These are phyloP conservation scores for Scolanthus callimorphus DNA, from an alignment of 92 coral and sea anemone genomes.

Conservation along the genomic window DNA sequence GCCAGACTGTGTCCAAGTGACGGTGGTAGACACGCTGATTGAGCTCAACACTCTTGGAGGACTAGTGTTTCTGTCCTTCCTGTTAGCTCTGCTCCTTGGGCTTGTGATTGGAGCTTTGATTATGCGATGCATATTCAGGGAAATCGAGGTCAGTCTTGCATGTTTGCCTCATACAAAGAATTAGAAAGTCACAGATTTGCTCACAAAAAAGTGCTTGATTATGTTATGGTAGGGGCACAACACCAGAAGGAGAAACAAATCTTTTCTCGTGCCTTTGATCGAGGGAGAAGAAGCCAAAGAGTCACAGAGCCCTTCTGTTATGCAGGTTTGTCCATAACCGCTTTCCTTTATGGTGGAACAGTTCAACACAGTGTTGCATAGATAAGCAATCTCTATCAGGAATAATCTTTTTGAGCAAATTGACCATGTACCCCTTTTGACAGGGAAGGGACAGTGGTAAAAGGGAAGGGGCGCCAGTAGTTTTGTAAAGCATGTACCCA, in stretches of 20 bases:
- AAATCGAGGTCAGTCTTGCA: slow-evolving; percentile 87
- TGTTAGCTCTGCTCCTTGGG: slow-evolving; percentile 70
- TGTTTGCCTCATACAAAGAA: background rate
- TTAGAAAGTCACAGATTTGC: background rate
- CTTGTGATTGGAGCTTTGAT: slow-evolving; percentile 63
- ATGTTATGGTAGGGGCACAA: slow-evolving; percentile 68
- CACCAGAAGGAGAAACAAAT: slow-evolving; percentile 37
- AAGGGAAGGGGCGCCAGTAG: too few species aligned
- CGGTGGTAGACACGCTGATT: slow-evolving; percentile 71
- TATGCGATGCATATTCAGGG: slow-evolving; percentile 74
- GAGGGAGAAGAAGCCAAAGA: slow-evolving; percentile 27
- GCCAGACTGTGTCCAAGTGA: slow-evolving; percentile 57
- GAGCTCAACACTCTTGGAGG: slow-evolving; percentile 83
- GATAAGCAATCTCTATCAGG: too few species aligned
- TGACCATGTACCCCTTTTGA: too few species aligned
- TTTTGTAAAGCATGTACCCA: too few species aligned
- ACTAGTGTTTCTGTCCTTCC: slow-evolving; percentile 79
- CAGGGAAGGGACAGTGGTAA: too few species aligned
- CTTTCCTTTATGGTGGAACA: too few species aligned
- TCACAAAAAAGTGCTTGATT: background rate
- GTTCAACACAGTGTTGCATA: too few species aligned
- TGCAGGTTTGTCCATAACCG: background rate
- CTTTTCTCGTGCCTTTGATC: slow-evolving; percentile 39
- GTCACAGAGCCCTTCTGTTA: background rate
- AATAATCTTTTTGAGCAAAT: too few species aligned